Evolutionary conservation across 2,888 invertebrate species (phyloP), one percentile per base, ranked within the genome.

Genomic region (Lumbricus terrestris): DNA sequence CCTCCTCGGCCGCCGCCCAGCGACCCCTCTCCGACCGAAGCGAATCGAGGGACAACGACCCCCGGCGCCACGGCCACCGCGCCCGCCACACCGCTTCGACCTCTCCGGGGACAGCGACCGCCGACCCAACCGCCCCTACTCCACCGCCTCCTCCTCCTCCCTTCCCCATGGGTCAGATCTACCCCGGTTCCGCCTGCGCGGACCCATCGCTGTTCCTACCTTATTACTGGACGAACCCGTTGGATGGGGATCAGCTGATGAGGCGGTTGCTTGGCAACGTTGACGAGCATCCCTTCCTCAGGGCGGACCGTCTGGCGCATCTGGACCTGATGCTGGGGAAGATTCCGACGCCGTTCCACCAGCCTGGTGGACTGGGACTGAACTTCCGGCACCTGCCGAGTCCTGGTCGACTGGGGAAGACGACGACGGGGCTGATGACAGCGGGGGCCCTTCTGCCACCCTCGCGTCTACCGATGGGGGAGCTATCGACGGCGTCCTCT

Each of bases 61-160:
- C 35, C 85, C 85, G 85, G 0, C 69, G 69, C 0, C 69, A 69
- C 69, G 29, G 8, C 8, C 69, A 69, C n/a, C 69, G 69, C 69
- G 2, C 69, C 11, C 69, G n/a, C 29, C 69, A 69, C 69, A 69
- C 69, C 8, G 29, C 69, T 13, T 69, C 69, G 69, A 69, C 69
- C 69, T 69, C 69, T n/a, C 69, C 69, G 8, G 69, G 29, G 69
- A n/a, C 69, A n/a, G n/a, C n/a, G 16, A 69, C 47, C 33, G 15
- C 89, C 33, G 37, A 6, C 47, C 69, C 42, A 1, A 15, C 89
- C 47, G 37, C 82, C 47, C 69, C 33, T 23, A 34, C 89, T 40
- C 89, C 89, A 1, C 89, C 69, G n/a, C n/a, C 82, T 33, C 69
- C 33, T 23, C 20, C 89, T 40, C 89, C 89, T 4, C 89, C 69